phyloP scores from a whole-genome alignment of 1,140 invertebrate genomes.

The Proales similis region DNA sequence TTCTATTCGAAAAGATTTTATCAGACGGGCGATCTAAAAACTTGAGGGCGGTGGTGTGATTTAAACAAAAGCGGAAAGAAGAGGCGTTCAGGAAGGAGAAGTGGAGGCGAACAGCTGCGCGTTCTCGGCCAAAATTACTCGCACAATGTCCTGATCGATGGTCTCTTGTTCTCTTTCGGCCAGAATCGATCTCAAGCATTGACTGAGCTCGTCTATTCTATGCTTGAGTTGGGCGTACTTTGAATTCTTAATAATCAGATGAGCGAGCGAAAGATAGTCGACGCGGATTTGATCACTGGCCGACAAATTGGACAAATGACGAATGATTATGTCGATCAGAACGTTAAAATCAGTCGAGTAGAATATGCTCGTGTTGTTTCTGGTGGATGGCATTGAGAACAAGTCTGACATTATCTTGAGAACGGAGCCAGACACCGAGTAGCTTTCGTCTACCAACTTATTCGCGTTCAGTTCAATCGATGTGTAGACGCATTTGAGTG shows the following conservation, averaged over 20 bases:
- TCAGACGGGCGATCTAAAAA: too few relatives aligned
- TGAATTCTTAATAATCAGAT: conserved; percentile 45
- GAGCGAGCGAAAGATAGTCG: conserved; percentile 43
- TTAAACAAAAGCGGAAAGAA: too few relatives aligned
- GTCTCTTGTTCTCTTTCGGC: conserved; percentile 42
- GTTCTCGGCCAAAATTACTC: conserved; percentile 17
- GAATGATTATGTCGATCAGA: conserved; percentile 18
- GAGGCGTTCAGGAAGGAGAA: too few relatives aligned
- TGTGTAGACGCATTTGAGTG: too few relatives aligned
- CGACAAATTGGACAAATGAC: conserved; percentile 15
- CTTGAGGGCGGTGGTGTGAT: too few relatives aligned
- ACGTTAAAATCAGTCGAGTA: conserved; percentile 20
- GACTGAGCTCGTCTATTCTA: conserved; percentile 42
- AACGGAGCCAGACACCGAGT: background rate
- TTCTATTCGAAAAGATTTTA: too few relatives aligned
- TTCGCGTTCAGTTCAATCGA: too few relatives aligned
- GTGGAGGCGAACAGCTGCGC: conserved; percentile 10
- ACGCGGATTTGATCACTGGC: conserved; percentile 40
- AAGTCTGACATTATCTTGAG: conserved; percentile 28
- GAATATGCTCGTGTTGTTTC: conserved; percentile 14
- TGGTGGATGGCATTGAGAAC: background rate
- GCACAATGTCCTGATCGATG: conserved; percentile 34
- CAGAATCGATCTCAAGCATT: conserved; percentile 42
- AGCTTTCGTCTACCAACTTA: background rate
- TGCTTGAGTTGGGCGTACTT: conserved; percentile 44